Evolutionary conservation across 2,113 vertebrate species (phyloP), one percentile per base, ranked within the genome.

Genomic region (Paramisgurnus dabryanus): DNA sequence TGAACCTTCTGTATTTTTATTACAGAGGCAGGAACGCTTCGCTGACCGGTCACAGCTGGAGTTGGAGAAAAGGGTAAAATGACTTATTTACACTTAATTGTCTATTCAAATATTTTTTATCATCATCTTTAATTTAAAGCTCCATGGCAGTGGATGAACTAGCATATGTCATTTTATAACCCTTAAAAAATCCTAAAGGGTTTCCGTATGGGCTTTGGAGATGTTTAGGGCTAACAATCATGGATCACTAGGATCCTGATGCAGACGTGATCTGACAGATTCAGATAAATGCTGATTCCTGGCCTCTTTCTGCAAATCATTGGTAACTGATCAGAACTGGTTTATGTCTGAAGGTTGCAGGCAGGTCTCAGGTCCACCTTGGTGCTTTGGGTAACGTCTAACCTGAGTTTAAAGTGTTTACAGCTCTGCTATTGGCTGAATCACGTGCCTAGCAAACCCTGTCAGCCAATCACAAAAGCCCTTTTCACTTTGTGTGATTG

Each of bases 331-430:
- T 87, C 34, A 85, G 80, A 39, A 84, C 90, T 92, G 93, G 83
- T 98, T 96, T 98, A 91, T 98, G 94, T 98, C 96, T 97, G 92
- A 98, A 98, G 97, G 96, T 98, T 92, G 92, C 95, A 93, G 95
- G 94, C 96, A 97, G 94, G 93, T 94, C 95, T 95, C 95, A 95
- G 87, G 97, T 93, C 95, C 96, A 92, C 86, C 95, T 94, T 93
- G 92, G 95, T 93, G 95, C 96, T 96, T 95, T 98, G 95, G 80
- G 83, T 85, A 85, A 85, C 17, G 96, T 94, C 91, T 93, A 92
- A 93, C 91, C 92, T 90, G 85, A 94, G 89, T 95, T 76, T 91
- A 93, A 92, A 90, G 88, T 90, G 88, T 91, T 92, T 82, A 91
- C 93, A 89, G 88, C 83, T 92, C 89, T 93, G 93, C 94, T 96